Base-by-base conservation (phyloP, 2,888 invertebrate species). In the Asteroscopus sphinx region DNA sequence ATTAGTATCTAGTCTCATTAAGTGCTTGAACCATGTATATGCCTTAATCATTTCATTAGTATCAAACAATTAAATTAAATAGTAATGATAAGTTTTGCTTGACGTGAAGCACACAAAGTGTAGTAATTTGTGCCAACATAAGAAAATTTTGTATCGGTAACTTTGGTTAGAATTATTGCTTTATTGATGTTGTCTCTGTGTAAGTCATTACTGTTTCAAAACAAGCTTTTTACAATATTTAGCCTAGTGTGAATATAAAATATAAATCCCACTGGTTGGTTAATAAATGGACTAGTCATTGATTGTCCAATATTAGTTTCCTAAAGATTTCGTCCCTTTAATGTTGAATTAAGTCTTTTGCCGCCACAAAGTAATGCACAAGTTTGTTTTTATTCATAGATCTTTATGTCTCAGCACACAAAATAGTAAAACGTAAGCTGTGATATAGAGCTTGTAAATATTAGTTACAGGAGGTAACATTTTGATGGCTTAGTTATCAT, bases 401-500 rank as follows among this genome's bases (percentile, higher is more conserved):
- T 53, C 21, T 33, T 41, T 41, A 65, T 56, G 71, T 78, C 68
- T 73, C 82, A 81, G 82, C 83, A 83, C 83, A 82, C 77, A 83
- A 79, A 75, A 41, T 87, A 85, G 64, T 87, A 86, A 87, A 85
- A 88, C 63, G 75, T 89, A 87, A 90, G 92, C 92, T 92, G 93
- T 93, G 93, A 93, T 93, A 93, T 91, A 92, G 89, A 83, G 90
- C 88, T 88, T 92, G 90, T 92, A 90, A 88, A 88, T 89, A 86
- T 82, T 86, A 85, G 80, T 78, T 76, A 76, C 68, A 64, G 70
- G 73, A 70, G 67, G 65, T 69, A 63, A 21, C 74, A 70, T n/a
- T n/a, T n/a, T n/a, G n/a, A n/a, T n/a, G n/a, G n/a, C n/a, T n/a
- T n/a, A n/a, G n/a, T n/a, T n/a, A n/a, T n/a, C n/a, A n/a, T n/a